Base-by-base conservation (phyloP, 2,888 invertebrate genomes). In the Apamea sordens region DNA sequence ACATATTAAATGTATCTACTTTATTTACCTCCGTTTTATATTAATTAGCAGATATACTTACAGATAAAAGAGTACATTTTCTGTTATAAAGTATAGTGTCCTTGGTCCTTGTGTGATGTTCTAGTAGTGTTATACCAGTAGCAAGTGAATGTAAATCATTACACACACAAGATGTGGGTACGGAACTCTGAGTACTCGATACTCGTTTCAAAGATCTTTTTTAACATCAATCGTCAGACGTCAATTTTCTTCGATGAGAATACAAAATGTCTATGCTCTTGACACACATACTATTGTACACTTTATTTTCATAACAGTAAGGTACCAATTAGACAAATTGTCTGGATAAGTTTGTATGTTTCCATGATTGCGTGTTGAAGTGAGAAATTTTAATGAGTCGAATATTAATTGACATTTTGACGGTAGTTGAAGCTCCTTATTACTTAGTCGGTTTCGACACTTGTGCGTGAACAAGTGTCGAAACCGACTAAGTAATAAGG, bases 221-320 rank as follows among this genome's bases (percentile, higher is more conserved):
- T 83, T 79, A 63, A 81, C 80, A 86, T 89, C 80, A 87, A 92
- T 88, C 88, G 89, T 91, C 87, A 82, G 89, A 88, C 93, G 92
- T 93, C 95, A 95, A 95, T 96, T 96, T 95, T 93, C 90, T 94
- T 89, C 92, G 94, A 95, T 96, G 95, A 96, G 93, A 93, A 92
- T 94, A 90, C 93, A 92, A 93, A 93, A 94, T 88, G 73, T 82
- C 80, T 56, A 24, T 74, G 77, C 73, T 73, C 73, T 69, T 80
- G 73, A 61, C 32, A 67, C 53, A 61, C 73, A 80, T 28, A 61
- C 83, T 69, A 90, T 77, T 87, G 72, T 88, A 64, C 79, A 88
- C 86, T 83, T 80, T 89, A 89, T 77, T 61, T 59, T 63, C n/a
- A 63, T 28, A 8, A 1, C 0, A 1, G 24, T 83, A 88, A 84